phyloP scores from a whole-genome alignment of 2,113 vertebrate genomes.

The Microcebus griseorufus region DNA sequence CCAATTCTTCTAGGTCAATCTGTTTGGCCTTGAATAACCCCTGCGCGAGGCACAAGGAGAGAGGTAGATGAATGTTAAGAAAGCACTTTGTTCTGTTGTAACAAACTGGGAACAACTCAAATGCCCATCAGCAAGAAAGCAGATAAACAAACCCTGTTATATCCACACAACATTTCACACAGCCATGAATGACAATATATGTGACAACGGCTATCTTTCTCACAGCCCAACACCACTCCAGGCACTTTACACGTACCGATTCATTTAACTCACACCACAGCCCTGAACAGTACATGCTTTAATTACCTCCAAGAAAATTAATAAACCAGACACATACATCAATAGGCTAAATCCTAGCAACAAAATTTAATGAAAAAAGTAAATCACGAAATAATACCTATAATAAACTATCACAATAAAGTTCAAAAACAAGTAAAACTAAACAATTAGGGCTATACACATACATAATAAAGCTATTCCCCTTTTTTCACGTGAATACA shows the following conservation, averaged over 20 bases:
- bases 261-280: neutral
- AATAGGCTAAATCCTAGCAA: conserved; percentile 14
- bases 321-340: conserved; percentile 20
- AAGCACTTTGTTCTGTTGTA: neutral
- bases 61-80: neutral
- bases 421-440: neutral
- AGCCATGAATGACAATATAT: neutral
- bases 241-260: neutral
- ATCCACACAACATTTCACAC: neutral
- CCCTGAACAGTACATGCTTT: neutral
- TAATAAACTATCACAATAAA: neutral
- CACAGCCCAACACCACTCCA: neutral
- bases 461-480: neutral
- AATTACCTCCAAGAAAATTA: conserved; percentile 18
- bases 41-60: neutral
- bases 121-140: neutral
- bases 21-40: neutral
- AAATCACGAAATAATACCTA: neutral
- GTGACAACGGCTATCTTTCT: neutral
- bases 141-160: neutral
- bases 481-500: neutral
- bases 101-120: neutral
- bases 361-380: conserved; percentile 23
- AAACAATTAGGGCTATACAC: neutral
- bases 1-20: neutral